Evolutionary conservation across 2,797 vertebrate genomes (phyloP), one percentile per base, ranked within the genome.

Genomic region (Spheniscus humboldti): DNA sequence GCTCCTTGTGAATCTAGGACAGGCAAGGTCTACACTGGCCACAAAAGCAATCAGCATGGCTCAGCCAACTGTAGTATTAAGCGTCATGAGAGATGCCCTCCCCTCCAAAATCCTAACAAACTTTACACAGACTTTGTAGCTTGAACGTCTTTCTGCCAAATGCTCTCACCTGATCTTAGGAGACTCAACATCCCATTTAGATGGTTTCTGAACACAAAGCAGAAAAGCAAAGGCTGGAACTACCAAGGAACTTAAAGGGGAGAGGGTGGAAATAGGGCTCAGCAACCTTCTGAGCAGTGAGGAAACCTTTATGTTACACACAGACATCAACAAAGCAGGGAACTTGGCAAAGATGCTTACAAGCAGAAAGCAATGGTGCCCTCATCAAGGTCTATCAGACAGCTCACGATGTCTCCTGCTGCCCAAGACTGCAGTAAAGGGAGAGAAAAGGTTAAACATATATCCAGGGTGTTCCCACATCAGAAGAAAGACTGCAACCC

Each of bases 351-450:
- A 92, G 74, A 85, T 86, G 97, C 99, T 99, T 97, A 99, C 99
- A 99, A 95, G 97, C 99, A 99, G 98, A 99, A 99, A 6, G 98
- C 99, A 96, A 99, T 99, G 90, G 98, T 99, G 74, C 99, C 99
- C 72, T 99, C 98, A 33, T 99, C 99, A 93, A 99, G 98, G 98
- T 99, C 99, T 47, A 99, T 99, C 96, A 99, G 97, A 96, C 99
- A 99, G 98, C 99, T 99, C 91, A 99, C 99, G 6, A 99, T 99
- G 98, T 99, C 99, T 81, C 99, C 99, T 4, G 99, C 99, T 18
- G 99, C 99, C 99, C 99, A 99, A 0, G 99, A 99, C 99, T 99
- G 97, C 55, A 97, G 30, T 68, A 88, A 87, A 71, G 48, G 45
- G 68, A 96, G 59, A 92, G 45, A 89, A 89, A 37, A 91, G 22